A percentile compares a stretch with the other conserved stretches of the same genome.
Evolutionary conservation across 23 tunicate genomes (phyloP).

Genomic region (Aplidium turbinatum): DNA sequence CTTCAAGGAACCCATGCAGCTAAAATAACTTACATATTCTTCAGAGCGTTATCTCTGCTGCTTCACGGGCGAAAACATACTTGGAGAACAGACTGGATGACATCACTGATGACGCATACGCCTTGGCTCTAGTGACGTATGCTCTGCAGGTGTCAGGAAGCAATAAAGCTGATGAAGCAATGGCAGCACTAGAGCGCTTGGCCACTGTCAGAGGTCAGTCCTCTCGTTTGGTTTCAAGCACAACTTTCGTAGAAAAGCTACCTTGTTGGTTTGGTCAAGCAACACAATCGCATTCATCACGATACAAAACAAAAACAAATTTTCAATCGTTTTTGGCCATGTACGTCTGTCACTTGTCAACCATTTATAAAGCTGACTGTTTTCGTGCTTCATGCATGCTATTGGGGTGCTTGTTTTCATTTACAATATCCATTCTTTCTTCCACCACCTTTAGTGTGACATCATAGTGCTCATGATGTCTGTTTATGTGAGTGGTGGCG

Average conservation of each 20-base stretch:
- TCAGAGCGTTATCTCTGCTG: neutral
- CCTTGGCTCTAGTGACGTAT: conserved; percentile 78
- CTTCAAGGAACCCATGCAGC: too few species aligned
- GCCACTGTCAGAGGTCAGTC: conserved; percentile 39
- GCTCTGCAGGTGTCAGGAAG: conserved; percentile 78
- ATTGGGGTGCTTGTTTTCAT: too few species aligned
- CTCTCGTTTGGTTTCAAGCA: neutral
- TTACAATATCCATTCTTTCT: too few species aligned
- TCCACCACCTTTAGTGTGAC: too few species aligned
- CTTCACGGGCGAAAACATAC: conserved; percentile 26
- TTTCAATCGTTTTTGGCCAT: too few species aligned
- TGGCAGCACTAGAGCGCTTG: conserved; percentile 39
- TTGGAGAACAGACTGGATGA: conserved; percentile 43
- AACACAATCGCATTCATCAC: neutral
- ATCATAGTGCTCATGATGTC: too few species aligned
- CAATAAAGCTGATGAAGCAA: conserved; percentile 35
- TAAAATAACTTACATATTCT: too few species aligned
- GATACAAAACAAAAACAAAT: too few species aligned
- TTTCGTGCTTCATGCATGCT: too few species aligned
- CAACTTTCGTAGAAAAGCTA: conserved; percentile 4
- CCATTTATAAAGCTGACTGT: too few species aligned
- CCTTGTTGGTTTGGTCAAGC: neutral
- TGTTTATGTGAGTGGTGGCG: too few species aligned
- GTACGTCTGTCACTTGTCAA: too few species aligned
- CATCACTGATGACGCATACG: conserved; percentile 38